Evolutionary conservation across 1,140 invertebrate species (phyloP).

Genomic region (Leptestheria dahalacensis): DNA sequence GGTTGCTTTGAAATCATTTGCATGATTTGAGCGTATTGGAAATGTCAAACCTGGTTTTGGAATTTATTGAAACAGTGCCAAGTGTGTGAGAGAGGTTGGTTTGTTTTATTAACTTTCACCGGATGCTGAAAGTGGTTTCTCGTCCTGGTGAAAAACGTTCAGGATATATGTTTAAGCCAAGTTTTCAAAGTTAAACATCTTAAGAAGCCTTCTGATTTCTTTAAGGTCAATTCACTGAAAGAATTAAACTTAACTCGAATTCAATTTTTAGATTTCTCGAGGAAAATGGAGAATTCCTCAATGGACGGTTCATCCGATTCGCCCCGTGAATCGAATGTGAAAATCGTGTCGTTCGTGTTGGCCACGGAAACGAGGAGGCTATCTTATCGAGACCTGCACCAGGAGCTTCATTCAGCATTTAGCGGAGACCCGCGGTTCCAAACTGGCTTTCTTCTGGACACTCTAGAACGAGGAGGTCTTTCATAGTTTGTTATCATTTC

Average conservation of each 20-base stretch:
- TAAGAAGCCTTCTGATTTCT: too few relatives aligned
- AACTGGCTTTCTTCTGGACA: neutral
- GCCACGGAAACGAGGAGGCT: neutral
- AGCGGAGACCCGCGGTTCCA: neutral
- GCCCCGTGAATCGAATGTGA: neutral
- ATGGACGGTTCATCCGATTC: neutral
- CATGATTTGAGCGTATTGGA: too few relatives aligned
- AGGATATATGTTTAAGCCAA: too few relatives aligned
- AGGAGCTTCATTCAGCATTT: neutral
- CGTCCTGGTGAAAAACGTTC: too few relatives aligned
- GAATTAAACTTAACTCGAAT: neutral
- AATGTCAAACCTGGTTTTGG: too few relatives aligned
- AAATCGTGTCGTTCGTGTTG: neutral
- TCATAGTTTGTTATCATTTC: neutral
- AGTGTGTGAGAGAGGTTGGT: too few relatives aligned
- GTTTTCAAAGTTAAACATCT: too few relatives aligned
- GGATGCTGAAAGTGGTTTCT: too few relatives aligned
- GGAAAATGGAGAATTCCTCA: neutral
- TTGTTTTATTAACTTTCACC: too few relatives aligned
- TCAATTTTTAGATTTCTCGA: too few relatives aligned
- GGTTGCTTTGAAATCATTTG: too few relatives aligned
- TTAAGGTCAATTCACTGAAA: neutral
- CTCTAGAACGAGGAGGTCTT: neutral
- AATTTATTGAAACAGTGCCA: too few relatives aligned
- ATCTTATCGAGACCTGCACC: neutral